A percentile compares a stretch with the other conserved stretches of the same genome.
Evolutionary conservation across 1,140 invertebrate genomes (phyloP).

Genomic region (Diplogasteroides magnus): DNA sequence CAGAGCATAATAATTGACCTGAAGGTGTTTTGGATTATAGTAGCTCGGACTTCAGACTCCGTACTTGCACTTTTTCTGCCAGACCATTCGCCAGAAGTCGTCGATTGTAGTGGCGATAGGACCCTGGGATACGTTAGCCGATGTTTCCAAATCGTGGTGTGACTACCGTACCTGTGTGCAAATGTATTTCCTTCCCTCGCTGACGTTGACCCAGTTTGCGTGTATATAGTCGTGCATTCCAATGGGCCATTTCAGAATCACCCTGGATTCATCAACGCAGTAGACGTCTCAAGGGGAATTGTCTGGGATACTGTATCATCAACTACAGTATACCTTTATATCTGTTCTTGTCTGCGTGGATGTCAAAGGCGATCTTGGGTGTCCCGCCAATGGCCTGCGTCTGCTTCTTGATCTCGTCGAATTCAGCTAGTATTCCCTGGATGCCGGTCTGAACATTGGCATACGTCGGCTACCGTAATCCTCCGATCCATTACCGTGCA

Average conservation of each 20-base stretch:
- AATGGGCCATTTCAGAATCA: slow-evolving; percentile 15
- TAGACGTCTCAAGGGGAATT: slow-evolving; percentile 28
- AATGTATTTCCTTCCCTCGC: slow-evolving; percentile 1
- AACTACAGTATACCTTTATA: no score
- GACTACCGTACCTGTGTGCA: slow-evolving; percentile 5
- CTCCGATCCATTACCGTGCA: no score
- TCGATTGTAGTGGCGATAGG: slow-evolving; percentile 13
- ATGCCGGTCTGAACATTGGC: no score
- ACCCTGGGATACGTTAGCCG: no score
- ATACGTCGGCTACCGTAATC: no score
- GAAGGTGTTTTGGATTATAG: slow-evolving; percentile 8
- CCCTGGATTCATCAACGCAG: slow-evolving; percentile 36
- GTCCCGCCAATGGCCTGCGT: no score
- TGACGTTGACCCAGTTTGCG: slow-evolving; percentile 35
- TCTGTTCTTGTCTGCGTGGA: no score
- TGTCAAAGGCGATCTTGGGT: no score
- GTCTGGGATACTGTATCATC: no score
- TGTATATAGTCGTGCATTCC: slow-evolving; percentile 26
- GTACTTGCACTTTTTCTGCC: slow-evolving; percentile 19
- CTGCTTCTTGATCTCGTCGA: no score
- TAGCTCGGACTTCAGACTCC: slow-evolving; percentile 23
- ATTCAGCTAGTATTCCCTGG: no score
- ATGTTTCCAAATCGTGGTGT: no score
- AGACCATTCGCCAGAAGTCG: slow-evolving; percentile 29
- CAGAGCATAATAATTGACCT: neutral